Conservation (phyloP, 1,140 invertebrate genomes). For the Pogonomyrmex barbatus region DNA sequence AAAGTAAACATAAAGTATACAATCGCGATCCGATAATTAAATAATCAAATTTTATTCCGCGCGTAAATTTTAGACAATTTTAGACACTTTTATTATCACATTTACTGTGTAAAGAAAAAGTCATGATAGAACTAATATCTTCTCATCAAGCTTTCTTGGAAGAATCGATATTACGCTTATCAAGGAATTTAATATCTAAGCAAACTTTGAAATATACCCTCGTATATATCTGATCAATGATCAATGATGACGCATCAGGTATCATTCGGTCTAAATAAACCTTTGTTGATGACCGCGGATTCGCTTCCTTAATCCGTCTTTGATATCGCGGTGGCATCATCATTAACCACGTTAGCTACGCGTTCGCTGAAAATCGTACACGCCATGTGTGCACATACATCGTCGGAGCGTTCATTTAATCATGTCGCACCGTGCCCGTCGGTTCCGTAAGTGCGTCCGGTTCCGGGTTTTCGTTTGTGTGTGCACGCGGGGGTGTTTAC, state of each 20-base stretch:
- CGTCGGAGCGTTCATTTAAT: slow-evolving; percentile 72
- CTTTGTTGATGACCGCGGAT: not conserved
- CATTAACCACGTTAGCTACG: slow-evolving; percentile 19
- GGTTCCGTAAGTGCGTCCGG: slow-evolving; percentile 63
- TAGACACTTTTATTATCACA: not conserved
- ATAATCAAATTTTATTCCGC: not conserved
- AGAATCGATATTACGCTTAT: not conserved
- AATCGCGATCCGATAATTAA: not conserved
- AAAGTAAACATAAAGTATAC: not conserved
- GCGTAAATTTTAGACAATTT: not conserved
- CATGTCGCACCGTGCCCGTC: slow-evolving; percentile 59
- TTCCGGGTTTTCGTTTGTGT: slow-evolving; percentile 69
- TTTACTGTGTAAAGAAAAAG: not conserved
- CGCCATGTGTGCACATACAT: slow-evolving; percentile 6
- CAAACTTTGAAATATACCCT: not conserved
- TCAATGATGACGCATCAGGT: too few species aligned
- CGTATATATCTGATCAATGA: not conserved
- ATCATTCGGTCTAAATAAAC: slow-evolving; percentile 15
- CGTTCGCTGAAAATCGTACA: not conserved
- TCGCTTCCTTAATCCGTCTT: slow-evolving; percentile 38
- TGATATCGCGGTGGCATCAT: slow-evolving; percentile 36
- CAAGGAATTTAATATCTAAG: not conserved
- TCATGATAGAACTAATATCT: not conserved
- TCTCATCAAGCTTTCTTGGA: not conserved
- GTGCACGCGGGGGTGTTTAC: slow-evolving; percentile 79